These are phyloP conservation scores for Polypedilum pembai DNA, from an alignment of 1,140 invertebrate genomes.

Conservation along the genomic window DNA sequence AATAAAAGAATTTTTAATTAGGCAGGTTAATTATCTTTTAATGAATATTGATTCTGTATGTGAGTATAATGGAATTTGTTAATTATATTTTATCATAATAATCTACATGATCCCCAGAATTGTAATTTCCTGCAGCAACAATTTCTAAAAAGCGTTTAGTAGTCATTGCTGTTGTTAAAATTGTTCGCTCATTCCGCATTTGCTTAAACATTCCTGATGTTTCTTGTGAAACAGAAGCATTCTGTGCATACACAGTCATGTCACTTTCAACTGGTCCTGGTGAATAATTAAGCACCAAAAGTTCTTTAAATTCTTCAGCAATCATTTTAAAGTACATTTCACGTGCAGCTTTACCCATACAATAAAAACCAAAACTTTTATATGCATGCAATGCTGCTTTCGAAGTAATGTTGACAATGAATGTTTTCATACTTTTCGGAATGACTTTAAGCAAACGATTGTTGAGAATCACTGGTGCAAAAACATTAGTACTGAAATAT, in stretches of 20 bases:
- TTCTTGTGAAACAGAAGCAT: constrained; percentile 51
- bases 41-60: neutral
- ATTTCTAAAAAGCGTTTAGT: constrained; percentile 64
- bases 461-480: constrained; percentile 69
- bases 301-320: constrained; percentile 57
- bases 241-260: constrained; percentile 67
- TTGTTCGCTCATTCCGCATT: constrained; percentile 50
- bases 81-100: constrained; percentile 60
- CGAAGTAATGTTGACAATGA: constrained; percentile 84
- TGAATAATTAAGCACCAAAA: constrained; percentile 82
- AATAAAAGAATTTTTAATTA: neutral
- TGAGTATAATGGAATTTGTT: neutral
- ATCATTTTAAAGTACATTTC: constrained; percentile 86
- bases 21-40: neutral
- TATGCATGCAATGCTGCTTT: constrained; percentile 68
- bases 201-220: constrained; percentile 53
- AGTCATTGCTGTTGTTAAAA: constrained; percentile 70
- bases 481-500: constrained; percentile 74
- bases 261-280: constrained; percentile 89
- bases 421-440: constrained; percentile 45
- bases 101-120: constrained; percentile 78
- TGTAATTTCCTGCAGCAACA: constrained; percentile 63
- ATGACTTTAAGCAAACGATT: constrained; percentile 58
- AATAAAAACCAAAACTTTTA: constrained; percentile 70
- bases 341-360: constrained; percentile 79